These are phyloP conservation scores for Brachypodius melanocephalos DNA, from an alignment of 2,113 vertebrate species.

Conservation along the genomic window DNA sequence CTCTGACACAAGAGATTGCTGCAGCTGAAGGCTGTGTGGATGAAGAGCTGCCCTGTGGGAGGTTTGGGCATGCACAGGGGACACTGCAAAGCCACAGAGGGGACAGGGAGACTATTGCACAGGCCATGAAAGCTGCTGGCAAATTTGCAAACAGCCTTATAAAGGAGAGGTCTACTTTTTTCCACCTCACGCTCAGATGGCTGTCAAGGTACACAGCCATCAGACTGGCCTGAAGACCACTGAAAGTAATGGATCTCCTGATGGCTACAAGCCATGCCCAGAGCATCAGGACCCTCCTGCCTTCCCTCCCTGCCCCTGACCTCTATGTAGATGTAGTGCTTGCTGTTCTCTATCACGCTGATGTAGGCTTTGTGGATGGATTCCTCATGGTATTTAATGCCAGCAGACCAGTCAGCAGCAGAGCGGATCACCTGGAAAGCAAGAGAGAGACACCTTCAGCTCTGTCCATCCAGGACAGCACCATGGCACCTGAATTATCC, in stretches of 20 bases:
- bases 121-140: neutral
- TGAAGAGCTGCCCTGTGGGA: neutral
- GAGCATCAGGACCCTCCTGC: neutral
- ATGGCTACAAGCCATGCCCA: neutral
- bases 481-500: neutral
- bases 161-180: neutral
- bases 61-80: neutral
- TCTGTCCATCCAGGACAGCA: neutral
- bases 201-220: neutral
- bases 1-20: neutral
- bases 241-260: neutral
- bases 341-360: slow-evolving; percentile 83
- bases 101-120: neutral
- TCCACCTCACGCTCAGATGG: neutral
- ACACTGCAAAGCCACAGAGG: neutral
- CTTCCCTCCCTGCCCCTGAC: slow-evolving; percentile 55
- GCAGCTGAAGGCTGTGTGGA: neutral
- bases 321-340: slow-evolving; percentile 95
- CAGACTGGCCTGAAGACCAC: neutral
- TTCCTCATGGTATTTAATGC: slow-evolving; percentile 94
- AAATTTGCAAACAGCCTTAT: neutral
- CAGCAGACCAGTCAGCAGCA: slow-evolving; percentile 92
- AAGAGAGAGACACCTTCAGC: neutral
- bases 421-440: slow-evolving; percentile 86
- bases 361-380: slow-evolving; percentile 92